Evolutionary conservation across 2,888 invertebrate species (phyloP).

Genomic region (Conops quadrifasciatus): DNA sequence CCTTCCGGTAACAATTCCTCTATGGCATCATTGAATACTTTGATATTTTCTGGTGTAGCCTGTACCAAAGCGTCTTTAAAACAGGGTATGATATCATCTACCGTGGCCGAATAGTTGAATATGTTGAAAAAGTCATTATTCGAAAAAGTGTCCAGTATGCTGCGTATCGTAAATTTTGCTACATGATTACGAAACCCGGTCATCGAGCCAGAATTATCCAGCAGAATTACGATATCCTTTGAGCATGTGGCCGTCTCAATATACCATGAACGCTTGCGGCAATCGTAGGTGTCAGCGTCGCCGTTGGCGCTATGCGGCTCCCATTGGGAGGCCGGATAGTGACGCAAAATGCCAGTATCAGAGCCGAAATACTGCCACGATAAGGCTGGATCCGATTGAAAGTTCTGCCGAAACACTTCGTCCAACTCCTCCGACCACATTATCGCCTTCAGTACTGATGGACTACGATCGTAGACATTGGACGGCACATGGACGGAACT

Average conservation of each 20-base stretch:
- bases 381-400: conserved; percentile 85
- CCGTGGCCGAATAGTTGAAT: conserved; percentile 78
- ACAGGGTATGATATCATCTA: conserved; percentile 82
- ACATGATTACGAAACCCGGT: conserved; percentile 80
- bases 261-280: conserved; percentile 92
- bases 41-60: conserved; percentile 86
- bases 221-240: conserved; percentile 93
- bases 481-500: conserved; percentile 95
- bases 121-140: conserved; percentile 98
- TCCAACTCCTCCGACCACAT: conserved; percentile 91
- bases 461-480: conserved; percentile 87
- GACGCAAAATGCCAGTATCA: conserved; percentile 88
- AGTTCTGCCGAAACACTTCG: conserved; percentile 84
- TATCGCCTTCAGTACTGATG: conserved; percentile 77
- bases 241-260: conserved; percentile 98
- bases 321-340: conserved; percentile 88
- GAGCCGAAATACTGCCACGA: conserved; percentile 99
- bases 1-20: conserved; percentile 74
- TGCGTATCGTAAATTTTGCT: conserved; percentile 85
- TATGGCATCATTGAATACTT: conserved; percentile 76
- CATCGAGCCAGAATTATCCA: conserved; percentile 98
- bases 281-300: conserved; percentile 86
- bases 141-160: conserved; percentile 92
- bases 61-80: conserved; percentile 85
- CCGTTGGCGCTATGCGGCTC: conserved; percentile 60